Percentiles rank a stretch among this genome's conserved stretches.
Evolutionary conservation across 2,888 invertebrate species (phyloP).

Genomic region (Dryobota labecula): DNA sequence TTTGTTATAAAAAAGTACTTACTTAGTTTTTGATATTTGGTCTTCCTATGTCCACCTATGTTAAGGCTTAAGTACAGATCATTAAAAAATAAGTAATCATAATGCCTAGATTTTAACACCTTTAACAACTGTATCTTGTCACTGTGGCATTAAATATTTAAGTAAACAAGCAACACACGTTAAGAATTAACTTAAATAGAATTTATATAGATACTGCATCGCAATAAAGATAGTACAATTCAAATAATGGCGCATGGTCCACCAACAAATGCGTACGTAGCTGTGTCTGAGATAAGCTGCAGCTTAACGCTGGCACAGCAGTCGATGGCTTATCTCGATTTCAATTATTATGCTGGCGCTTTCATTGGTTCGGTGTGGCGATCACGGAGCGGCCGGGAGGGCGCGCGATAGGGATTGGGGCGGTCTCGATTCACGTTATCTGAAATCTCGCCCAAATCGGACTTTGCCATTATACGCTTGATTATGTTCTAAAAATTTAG

Average conservation of each 20-base stretch:
- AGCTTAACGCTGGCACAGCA: conserved; percentile 86
- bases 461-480: conserved; percentile 80
- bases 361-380: conserved; percentile 84
- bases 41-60: neutral
- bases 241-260: conserved; percentile 83
- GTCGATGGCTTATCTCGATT: conserved; percentile 89
- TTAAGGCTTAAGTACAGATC: neutral
- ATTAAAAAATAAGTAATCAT: neutral
- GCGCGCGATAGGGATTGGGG: conserved; percentile 79
- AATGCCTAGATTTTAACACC: neutral
- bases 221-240: conserved; percentile 83
- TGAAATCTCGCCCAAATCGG: conserved; percentile 85
- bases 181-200: conserved; percentile 74
- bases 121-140: neutral
- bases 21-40: neutral
- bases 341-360: conserved; percentile 89
- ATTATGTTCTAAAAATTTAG: conserved; percentile 74
- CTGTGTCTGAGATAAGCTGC: conserved; percentile 85
- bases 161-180: conserved; percentile 63
- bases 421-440: conserved; percentile 84
- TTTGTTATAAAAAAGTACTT: neutral
- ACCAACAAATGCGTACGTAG: conserved; percentile 84
- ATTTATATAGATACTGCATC: conserved; percentile 76
- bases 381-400: conserved; percentile 72
- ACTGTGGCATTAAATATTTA: neutral